Evolutionary conservation across 2,797 vertebrate species (phyloP).

Genomic region (Acipenser ruthenus): DNA sequence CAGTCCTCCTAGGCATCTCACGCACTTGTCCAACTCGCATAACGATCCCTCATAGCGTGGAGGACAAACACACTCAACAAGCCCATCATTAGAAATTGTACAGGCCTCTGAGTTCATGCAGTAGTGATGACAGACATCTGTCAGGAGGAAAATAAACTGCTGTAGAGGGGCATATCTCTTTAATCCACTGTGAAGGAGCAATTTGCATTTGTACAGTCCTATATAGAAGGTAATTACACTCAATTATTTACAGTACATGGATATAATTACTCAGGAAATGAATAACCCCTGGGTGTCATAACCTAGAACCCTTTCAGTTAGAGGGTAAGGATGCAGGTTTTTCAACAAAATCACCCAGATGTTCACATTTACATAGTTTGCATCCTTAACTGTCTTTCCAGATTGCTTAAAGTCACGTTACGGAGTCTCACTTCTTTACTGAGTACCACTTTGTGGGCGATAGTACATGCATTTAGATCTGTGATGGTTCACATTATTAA

Average conservation of each 20-base stretch:
- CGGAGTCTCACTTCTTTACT: too few species aligned
- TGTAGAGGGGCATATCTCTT: too few species aligned
- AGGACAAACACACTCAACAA: constrained; percentile 86
- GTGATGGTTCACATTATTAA: too few species aligned
- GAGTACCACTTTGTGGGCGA: too few species aligned
- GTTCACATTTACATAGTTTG: neutral
- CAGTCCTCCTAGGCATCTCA: constrained; percentile 81
- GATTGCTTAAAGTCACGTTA: neutral
- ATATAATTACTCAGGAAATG: constrained; percentile 49
- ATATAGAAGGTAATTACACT: constrained; percentile 48
- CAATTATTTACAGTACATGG: constrained; percentile 61
- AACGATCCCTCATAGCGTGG: constrained; percentile 81
- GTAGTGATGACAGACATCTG: constrained; percentile 84
- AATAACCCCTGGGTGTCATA: constrained; percentile 42
- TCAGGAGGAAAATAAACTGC: constrained; percentile 18
- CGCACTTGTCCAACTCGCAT: constrained; percentile 89
- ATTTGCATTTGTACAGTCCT: constrained; percentile 41
- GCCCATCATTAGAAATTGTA: constrained; percentile 76
- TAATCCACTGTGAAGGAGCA: constrained; percentile 33
- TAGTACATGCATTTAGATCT: too few species aligned
- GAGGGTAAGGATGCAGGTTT: neutral
- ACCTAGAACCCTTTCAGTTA: neutral
- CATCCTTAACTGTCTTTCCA: neutral
- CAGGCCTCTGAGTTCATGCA: constrained; percentile 93
- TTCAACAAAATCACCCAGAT: neutral